Percentiles rank a stretch among this genome's conserved stretches.
Conservation (phyloP, 2,888 invertebrate genomes). For the Lingula anatina region DNA sequence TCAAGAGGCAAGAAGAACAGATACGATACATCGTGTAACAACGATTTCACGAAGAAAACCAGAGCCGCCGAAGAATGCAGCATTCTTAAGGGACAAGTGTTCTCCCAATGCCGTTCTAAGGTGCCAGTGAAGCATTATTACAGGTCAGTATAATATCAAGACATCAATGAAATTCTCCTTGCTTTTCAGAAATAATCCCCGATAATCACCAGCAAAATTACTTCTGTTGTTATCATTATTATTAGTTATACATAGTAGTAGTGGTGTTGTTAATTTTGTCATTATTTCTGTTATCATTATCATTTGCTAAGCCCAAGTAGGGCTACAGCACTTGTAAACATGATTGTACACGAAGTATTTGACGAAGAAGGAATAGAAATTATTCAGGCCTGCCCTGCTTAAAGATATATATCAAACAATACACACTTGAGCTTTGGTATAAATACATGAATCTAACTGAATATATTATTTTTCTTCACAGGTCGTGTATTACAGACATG, state of each 20-base stretch:
- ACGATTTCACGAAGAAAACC: constrained; percentile 17
- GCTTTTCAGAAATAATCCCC: not conserved
- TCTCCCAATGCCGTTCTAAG: constrained; percentile 72
- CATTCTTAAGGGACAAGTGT: constrained; percentile 58
- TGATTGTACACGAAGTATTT: not conserved
- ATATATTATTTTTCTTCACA: no score
- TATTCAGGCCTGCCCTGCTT: no score
- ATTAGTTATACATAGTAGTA: no score
- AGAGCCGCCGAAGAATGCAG: constrained; percentile 54
- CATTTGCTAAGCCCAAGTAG: no score
- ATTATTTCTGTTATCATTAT: no score
- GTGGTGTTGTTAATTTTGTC: no score
- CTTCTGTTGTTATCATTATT: no score
- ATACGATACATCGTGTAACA: constrained; percentile 23
- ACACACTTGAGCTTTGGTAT: not conserved
- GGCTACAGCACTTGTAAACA: not conserved
- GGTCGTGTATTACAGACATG: constrained; percentile 79
- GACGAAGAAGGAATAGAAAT: not conserved
- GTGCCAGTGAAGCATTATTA: constrained; percentile 78
- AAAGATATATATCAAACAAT: not conserved
- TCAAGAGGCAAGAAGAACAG: constrained; percentile 24
- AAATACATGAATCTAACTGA: not conserved
- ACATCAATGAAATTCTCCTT: not conserved
- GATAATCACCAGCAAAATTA: not conserved
- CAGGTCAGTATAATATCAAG: constrained; percentile 54